Conservation (phyloP, 2,888 invertebrate species). For the Lumbricus terrestris region DNA sequence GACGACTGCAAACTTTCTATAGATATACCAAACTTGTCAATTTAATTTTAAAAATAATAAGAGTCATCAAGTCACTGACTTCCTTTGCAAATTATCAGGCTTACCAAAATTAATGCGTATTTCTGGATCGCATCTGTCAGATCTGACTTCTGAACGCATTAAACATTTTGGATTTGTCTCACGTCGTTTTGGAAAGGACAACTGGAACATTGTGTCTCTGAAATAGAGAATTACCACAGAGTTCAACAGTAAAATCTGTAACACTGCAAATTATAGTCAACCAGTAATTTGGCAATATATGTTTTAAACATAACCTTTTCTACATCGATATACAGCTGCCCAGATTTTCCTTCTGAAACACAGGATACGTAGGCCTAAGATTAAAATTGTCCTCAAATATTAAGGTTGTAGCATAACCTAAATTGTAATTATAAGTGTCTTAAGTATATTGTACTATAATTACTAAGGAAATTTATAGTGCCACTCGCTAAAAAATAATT, state of each 20-base stretch:
- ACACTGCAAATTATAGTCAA: background rate
- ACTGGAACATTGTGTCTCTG: slow-evolving; percentile 30
- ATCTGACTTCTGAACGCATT: slow-evolving; percentile 20
- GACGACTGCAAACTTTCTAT: background rate
- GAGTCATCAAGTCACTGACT: background rate
- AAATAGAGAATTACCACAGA: background rate
- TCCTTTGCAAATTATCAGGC: background rate
- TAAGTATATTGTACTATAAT: no score
- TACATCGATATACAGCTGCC: background rate
- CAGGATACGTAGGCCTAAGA: no score
- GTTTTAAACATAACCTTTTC: background rate
- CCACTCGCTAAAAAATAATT: no score
- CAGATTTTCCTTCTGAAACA: no score
- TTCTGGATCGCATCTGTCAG: slow-evolving; percentile 21
- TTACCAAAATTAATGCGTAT: slow-evolving; percentile 28
- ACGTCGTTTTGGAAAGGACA: slow-evolving; percentile 26
- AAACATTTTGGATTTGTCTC: slow-evolving; percentile 28
- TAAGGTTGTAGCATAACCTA: no score
- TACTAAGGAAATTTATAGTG: no score
- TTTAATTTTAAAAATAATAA: background rate
- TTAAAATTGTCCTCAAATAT: no score
- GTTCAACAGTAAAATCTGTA: background rate
- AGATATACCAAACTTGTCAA: background rate
- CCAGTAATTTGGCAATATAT: background rate
- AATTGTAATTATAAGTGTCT: no score